Conservation (phyloP, 92 coral and sea anemone species). For the Palythoa grandis region DNA sequence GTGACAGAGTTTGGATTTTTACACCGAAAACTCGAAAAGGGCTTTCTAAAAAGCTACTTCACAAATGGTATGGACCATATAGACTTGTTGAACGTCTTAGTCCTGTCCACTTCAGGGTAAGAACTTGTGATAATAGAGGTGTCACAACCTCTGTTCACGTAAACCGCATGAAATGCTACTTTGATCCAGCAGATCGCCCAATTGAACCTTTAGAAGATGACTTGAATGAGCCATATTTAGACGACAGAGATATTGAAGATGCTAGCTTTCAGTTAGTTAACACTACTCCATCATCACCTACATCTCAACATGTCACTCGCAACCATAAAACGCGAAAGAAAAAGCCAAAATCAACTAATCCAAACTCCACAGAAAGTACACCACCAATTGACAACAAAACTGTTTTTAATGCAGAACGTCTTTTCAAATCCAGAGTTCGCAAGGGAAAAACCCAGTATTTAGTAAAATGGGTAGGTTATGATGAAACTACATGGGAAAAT, state of each 20-base stretch:
- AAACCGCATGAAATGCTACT: slow-evolving; percentile 20
- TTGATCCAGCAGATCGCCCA: slow-evolving; percentile 33
- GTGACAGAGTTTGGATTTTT: slow-evolving; percentile 47
- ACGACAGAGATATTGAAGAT: slow-evolving; percentile 5
- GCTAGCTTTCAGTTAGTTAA: slow-evolving; percentile 1
- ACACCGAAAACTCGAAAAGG: slow-evolving; percentile 52
- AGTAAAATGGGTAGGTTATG: slow-evolving; percentile 59
- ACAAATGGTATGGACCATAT: slow-evolving; percentile 61
- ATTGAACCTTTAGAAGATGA: slow-evolving; percentile 23
- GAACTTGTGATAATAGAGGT: slow-evolving; percentile 41
- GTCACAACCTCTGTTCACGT: slow-evolving; percentile 15
- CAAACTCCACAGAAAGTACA: neutral
- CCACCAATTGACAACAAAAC: slow-evolving; percentile 17
- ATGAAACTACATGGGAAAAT: slow-evolving; percentile 60
- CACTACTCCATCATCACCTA: neutral
- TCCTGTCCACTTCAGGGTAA: slow-evolving; percentile 40
- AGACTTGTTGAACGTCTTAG: slow-evolving; percentile 35
- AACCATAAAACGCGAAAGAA: neutral
- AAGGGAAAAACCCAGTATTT: slow-evolving; percentile 45
- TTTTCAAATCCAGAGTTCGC: slow-evolving; percentile 44
- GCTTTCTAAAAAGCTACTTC: slow-evolving; percentile 55
- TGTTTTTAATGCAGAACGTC: slow-evolving; percentile 48
- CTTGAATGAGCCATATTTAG: slow-evolving; percentile 7
- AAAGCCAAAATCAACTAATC: neutral
- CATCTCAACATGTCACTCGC: neutral